These are phyloP conservation scores for Escarpia spicata DNA, from an alignment of 2,888 invertebrate genomes.

Conservation along the genomic window DNA sequence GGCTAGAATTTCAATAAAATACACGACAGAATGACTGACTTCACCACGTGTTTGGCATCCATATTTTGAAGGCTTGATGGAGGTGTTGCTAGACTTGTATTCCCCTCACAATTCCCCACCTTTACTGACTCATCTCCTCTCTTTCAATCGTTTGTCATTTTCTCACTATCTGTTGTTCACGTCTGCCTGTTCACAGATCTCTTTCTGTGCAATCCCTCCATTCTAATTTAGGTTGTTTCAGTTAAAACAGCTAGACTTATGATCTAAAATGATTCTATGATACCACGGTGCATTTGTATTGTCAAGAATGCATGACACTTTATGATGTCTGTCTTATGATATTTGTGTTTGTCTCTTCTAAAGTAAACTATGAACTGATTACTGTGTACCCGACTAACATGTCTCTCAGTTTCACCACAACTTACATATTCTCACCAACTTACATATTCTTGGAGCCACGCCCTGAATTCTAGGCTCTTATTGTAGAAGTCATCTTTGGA, in stretches of 20 bases:
- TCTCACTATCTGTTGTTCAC: not conserved
- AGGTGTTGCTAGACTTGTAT: too few species aligned
- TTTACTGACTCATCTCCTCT: too few species aligned
- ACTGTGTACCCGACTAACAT: too few species aligned
- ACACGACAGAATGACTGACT: too few species aligned
- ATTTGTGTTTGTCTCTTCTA: not conserved
- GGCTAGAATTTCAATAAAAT: too few species aligned
- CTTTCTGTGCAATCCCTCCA: not conserved
- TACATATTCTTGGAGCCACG: not conserved
- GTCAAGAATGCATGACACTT: not conserved
- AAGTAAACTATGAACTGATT: not conserved
- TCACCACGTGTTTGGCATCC: too few species aligned
- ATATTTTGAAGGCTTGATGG: too few species aligned
- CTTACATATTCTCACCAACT: not conserved
- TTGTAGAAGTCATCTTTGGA: constrained; percentile 5
- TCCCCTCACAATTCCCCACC: too few species aligned
- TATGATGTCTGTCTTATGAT: not conserved
- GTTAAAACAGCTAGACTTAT: not conserved
- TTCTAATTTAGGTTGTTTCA: not conserved
- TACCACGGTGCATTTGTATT: not conserved
- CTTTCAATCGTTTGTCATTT: not conserved
- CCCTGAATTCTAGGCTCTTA: not conserved
- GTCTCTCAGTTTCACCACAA: too few species aligned
- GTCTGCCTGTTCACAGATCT: not conserved
- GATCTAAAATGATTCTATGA: not conserved